Evolutionary conservation across 2,888 invertebrate genomes (phyloP).

Genomic region (Pemphredon lugubris): DNA sequence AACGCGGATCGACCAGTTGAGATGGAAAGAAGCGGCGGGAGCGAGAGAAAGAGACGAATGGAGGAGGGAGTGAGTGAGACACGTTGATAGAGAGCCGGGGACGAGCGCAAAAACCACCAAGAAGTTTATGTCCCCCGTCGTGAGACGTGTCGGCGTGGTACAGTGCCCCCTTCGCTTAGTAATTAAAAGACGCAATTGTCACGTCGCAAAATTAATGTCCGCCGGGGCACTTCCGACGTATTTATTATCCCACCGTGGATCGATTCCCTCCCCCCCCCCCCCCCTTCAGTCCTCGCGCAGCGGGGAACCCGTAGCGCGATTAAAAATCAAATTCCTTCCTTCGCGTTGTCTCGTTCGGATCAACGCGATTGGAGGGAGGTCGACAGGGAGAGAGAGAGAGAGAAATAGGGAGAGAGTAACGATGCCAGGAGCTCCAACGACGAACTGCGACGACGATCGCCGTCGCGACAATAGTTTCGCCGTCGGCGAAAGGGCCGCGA

Average conservation of each 20-base stretch:
- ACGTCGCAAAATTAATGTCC: constrained; percentile 50
- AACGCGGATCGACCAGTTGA: constrained; percentile 16
- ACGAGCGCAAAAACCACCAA: constrained; percentile 41
- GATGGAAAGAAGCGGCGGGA: constrained; percentile 4
- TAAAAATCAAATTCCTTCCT: constrained; percentile 49
- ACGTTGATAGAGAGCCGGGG: too few species aligned
- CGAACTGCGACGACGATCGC: neutral
- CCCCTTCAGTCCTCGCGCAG: constrained; percentile 30
- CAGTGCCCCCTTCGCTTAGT: constrained; percentile 34
- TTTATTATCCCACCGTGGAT: constrained; percentile 42
- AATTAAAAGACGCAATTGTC: constrained; percentile 62
- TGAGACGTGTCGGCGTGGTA: constrained; percentile 46
- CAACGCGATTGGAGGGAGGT: constrained; percentile 1
- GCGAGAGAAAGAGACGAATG: too few species aligned
- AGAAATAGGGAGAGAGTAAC: too few species aligned
- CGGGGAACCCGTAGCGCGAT: constrained; percentile 13
- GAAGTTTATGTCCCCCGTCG: constrained; percentile 49
- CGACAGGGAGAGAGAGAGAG: too few species aligned
- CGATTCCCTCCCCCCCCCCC: constrained; percentile 11
- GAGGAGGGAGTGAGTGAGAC: too few species aligned
- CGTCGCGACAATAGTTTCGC: constrained; percentile 47
- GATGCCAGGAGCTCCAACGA: too few species aligned
- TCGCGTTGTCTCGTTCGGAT: constrained; percentile 1
- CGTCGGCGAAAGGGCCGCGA: constrained; percentile 23
- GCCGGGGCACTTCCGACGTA: constrained; percentile 35